A percentile compares a stretch with the other conserved stretches of the same genome.
Conservation (phyloP, 2,113 vertebrate species). For the Beaufortia kweichowensis region DNA sequence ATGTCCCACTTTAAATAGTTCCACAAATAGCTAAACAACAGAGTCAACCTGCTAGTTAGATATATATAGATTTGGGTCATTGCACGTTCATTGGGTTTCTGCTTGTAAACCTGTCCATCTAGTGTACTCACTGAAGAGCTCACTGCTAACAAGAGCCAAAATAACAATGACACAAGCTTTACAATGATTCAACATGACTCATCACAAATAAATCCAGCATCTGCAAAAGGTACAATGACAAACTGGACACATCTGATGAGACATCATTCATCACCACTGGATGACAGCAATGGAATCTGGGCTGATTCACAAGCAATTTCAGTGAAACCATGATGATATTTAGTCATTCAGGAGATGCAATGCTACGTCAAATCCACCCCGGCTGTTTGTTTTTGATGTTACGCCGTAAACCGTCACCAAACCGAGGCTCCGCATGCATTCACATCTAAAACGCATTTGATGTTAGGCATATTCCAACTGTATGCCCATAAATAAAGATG, state of each 20-base stretch:
- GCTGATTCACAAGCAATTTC: slow-evolving; percentile 13
- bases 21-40: slow-evolving; percentile 17
- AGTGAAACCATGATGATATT: neutral
- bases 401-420: neutral
- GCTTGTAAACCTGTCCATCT: slow-evolving; percentile 13
- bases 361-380: neutral
- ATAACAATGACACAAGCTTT: neutral
- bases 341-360: slow-evolving; percentile 9
- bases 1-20: neutral
- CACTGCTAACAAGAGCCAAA: neutral
- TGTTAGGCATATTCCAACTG: slow-evolving; percentile 7
- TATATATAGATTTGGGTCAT: slow-evolving; percentile 27
- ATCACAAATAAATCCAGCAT: neutral
- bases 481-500: slow-evolving; percentile 25
- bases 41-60: neutral
- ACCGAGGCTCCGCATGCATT: neutral
- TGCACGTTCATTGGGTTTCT: slow-evolving; percentile 4
- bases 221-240: slow-evolving; percentile 2
- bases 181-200: slow-evolving; percentile 15
- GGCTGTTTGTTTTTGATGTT: neutral
- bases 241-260: slow-evolving; percentile 10
- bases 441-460: slow-evolving; percentile 5
- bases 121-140: neutral
- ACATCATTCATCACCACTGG: slow-evolving; percentile 9
- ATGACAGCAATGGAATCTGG: slow-evolving; percentile 1